Percentiles rank a stretch among this genome's conserved stretches.
These are phyloP conservation scores for Drosophila cognata DNA, from an alignment of 2,888 invertebrate genomes.

Conservation along the genomic window DNA sequence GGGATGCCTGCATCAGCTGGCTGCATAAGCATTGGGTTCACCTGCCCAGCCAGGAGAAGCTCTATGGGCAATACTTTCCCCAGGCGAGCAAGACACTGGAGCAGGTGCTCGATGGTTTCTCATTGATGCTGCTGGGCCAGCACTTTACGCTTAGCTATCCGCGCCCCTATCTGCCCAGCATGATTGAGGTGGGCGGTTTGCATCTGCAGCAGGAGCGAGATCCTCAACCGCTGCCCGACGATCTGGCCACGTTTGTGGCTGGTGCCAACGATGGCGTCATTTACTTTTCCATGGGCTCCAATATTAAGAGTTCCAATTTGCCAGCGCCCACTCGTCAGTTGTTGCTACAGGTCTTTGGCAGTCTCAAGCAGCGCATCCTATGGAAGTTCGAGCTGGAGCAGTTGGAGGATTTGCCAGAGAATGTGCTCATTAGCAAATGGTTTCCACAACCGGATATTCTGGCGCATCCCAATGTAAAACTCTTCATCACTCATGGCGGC, in stretches of 20 bases:
- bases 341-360: conserved; percentile 62
- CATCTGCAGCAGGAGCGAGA: conserved; percentile 76
- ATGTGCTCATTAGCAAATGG: conserved; percentile 83
- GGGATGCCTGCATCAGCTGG: conserved; percentile 57
- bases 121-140: conserved; percentile 81
- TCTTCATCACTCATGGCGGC: conserved; percentile 86
- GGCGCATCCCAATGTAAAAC: conserved; percentile 85
- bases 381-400: conserved; percentile 85
- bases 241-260: conserved; percentile 83
- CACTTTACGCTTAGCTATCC: conserved; percentile 81
- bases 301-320: conserved; percentile 76
- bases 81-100: conserved; percentile 51
- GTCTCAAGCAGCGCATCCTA: conserved; percentile 76
- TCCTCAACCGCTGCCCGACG: conserved; percentile 71
- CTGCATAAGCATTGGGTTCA: conserved; percentile 60
- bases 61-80: conserved; percentile 72
- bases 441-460: conserved; percentile 85
- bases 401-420: conserved; percentile 70
- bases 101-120: conserved; percentile 71
- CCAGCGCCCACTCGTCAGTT: conserved; percentile 62
- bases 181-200: conserved; percentile 84
- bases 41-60: conserved; percentile 65
- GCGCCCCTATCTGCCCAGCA: conserved; percentile 82
- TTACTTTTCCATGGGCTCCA: conserved; percentile 86
- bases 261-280: conserved; percentile 84